Base-by-base conservation (phyloP, 2,888 invertebrate genomes). In the Cylloceria caligata region DNA sequence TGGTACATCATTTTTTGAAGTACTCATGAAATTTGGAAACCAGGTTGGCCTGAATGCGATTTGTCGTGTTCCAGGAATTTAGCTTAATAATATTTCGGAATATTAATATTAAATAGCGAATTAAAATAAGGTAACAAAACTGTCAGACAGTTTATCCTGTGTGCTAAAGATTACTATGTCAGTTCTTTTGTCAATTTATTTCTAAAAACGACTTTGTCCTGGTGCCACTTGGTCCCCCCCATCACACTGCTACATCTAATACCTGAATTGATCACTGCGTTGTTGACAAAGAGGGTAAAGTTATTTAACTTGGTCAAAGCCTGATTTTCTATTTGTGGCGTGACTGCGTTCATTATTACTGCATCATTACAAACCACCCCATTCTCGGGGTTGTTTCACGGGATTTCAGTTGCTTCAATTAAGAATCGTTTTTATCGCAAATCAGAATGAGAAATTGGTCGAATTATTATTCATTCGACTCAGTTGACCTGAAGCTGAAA, bases 251-350 rank as follows among this genome's bases (percentile, higher is more conserved):
- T 9, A n/a, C 6, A 5, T n/a, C 27, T 0, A 11, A 13, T 3
- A 24, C 45, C 6, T 45, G 42, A 0, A 65, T 65, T 1, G 65
- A 65, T 27, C 65, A 27, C 7, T 45, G 42, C 24, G 45, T 65
- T 13, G 24, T 42, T 7, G 36, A 60, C 9, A 19, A 2, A 16
- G 21, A 49, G 4, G 19, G 19, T 0, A 49, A 49, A 4, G 9
- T 45, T 4, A n/a, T 45, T 4, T 13, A n/a, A 4, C 13, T 16
- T n/a, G n/a, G 1, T 45, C n/a, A 45, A 5, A 4, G 1, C 11
- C 9, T n/a, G 9, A 16, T 45, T 45, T 13, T 4, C 2, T 13
- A 13, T 1, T 45, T n/a, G 9, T 7, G 45, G 2, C 45, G 13
- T n/a, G n/a, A 45, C 45, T 45, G 39, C 7, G 13, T 9, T 21